Percentiles rank a stretch among this genome's conserved stretches.
These are phyloP conservation scores for Frankliniella fusca DNA, from an alignment of 2,888 invertebrate genomes.

Conservation along the genomic window DNA sequence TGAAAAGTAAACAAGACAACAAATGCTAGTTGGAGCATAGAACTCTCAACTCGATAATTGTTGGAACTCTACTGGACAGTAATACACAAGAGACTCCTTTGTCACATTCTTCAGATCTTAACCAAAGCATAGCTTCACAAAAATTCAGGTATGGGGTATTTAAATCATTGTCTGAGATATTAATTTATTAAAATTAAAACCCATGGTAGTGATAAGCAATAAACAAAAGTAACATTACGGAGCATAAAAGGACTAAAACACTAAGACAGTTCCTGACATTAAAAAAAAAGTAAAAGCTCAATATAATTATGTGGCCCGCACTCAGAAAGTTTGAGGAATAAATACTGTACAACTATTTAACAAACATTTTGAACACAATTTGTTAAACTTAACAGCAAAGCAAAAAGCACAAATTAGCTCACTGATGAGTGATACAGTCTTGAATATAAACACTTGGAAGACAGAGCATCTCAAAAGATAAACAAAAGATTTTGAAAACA, in stretches of 20 bases:
- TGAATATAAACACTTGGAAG: not conserved
- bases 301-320: conserved; percentile 6
- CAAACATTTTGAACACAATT: not conserved
- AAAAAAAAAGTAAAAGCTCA: too few species aligned
- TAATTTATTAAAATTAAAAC: not conserved
- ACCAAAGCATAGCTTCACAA: too few species aligned
- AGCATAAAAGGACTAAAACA: too few species aligned
- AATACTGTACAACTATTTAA: conserved; percentile 27
- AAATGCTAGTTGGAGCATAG: too few species aligned
- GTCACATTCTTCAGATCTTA: not conserved
- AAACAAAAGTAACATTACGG: not conserved
- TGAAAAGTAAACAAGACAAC: too few species aligned
- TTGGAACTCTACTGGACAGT: too few species aligned
- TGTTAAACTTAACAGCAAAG: not conserved
- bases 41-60: too few species aligned
- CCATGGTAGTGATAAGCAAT: not conserved
- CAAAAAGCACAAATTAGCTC: not conserved
- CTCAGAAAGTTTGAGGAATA: conserved; percentile 12
- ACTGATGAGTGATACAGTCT: not conserved
- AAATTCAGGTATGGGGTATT: too few species aligned
- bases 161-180: not conserved
- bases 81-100: not conserved
- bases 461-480: not conserved
- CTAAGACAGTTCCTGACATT: too few species aligned
- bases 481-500: not conserved